These are phyloP conservation scores for Calameuta filiformis DNA, from an alignment of 2,888 invertebrate species.

Conservation along the genomic window DNA sequence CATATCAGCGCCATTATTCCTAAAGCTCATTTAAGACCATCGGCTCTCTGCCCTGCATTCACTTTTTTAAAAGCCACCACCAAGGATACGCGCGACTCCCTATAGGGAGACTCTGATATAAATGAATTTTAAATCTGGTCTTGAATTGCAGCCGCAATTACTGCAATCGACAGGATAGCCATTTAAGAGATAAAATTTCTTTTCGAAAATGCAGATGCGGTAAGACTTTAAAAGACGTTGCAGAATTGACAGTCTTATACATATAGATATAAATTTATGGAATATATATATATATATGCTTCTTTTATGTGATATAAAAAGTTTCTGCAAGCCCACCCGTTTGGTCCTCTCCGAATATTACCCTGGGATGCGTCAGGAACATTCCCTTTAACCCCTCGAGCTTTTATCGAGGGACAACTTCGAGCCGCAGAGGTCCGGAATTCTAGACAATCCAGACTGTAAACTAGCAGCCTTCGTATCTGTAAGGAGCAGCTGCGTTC, in stretches of 20 bases:
- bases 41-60: background rate
- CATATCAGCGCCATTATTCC: background rate
- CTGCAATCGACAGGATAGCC: background rate
- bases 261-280: background rate
- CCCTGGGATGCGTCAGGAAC: background rate
- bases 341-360: background rate
- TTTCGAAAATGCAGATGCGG: background rate
- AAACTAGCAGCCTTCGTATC: background rate
- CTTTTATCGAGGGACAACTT: background rate
- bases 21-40: background rate
- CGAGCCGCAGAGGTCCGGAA: background rate
- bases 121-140: background rate
- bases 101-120: background rate
- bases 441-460: background rate
- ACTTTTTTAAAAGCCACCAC: background rate
- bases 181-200: background rate
- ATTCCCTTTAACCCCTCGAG: background rate
- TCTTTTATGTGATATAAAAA: no score
- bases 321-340: no score
- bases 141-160: background rate
- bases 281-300: background rate
- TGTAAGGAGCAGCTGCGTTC: background rate
- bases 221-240: background rate
- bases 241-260: background rate
- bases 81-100: background rate